Evolutionary conservation across 2,888 invertebrate genomes (phyloP), one percentile per base, ranked within the genome.

Genomic region (Andrena trimmerana): DNA sequence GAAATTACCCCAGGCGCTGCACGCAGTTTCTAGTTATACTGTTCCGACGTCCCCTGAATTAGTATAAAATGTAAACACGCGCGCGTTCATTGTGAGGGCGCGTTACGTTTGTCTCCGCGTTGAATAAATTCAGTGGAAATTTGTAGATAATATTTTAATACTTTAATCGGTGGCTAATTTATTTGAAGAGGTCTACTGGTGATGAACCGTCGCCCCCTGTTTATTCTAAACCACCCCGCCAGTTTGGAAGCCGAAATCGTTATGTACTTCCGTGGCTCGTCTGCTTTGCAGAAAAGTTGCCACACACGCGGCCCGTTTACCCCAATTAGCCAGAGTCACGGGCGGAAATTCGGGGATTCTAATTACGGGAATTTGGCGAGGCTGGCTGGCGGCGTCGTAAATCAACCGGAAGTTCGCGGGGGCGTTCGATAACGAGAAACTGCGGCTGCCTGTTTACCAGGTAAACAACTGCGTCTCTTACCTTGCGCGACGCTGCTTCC

Each of bases 391-490:
- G 59, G 0, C 65, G 74, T 8, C 24, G 42, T 69, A 52, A 73
- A 80, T 80, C 50, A 73, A 68, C 80, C 31, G 33, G 16, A 13
- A 79, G 80, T 59, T 81, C 65, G n/a, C 54, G 29, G n/a, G 31
- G 8, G 5, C 10, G 65, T 57, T 80, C 80, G 52, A 80, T 73
- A 69, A 73, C 80, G 72, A 59, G 81, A 79, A 81, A 79, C 81
- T 69, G 68, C 31, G 59, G 42, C 52, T 8, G 54, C 24, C 59
- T 80, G 68, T 80, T 81, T 73, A 73, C 73, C 57, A 20, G 48
- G 69, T 80, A 73, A 80, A 81, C 80, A 52, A 52, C 57, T 16
- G 16, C 62, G 27, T 57, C 42, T 59, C 54, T 54, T 81, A 57
- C n/a, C 63, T 57, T 62, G 42, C 48, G 13, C 42, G 20, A 4